Evolutionary conservation across 2,888 invertebrate genomes (phyloP), one percentile per base, ranked within the genome.

Genomic region (Dexiosoma caninum): DNA sequence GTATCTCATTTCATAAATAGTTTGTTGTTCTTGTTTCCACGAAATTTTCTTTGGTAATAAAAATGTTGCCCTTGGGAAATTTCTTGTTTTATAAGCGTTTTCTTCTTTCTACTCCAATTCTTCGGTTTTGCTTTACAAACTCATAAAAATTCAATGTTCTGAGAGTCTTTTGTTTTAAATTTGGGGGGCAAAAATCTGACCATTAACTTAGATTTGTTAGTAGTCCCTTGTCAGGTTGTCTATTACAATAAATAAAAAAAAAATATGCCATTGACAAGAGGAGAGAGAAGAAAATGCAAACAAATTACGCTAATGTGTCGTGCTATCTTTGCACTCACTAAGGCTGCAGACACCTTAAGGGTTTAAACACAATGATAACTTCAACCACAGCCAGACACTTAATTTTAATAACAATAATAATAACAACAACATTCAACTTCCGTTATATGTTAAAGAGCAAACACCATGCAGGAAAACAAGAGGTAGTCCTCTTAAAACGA

Each of bases 181-280:
- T 70, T 51, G 14, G 12, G 16, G 1, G 42, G 42, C 55, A 60
- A 66, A 60, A 72, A 69, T 53, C 62, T 81, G 69, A 69, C 64
- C 77, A 77, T 81, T 77, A 81, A 77, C 77, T 81, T 81, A 74
- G 72, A 81, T 81, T 81, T 77, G 81, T 81, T 81, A 59, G n/a
- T n/a, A n/a, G 72, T 77, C 81, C 77, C 77, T 44, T 51, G 80
- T 69, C 76, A 62, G 57, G 44, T 7, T 19, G 55, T 77, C 72
- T 71, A 71, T 49, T 51, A 42, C 8, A 64, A 64, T n/a, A n/a
- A n/a, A n/a, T n/a, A n/a, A n/a, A n/a, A n/a, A n/a, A n/a, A n/a
- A n/a, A n/a, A n/a, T n/a, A n/a, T n/a, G n/a, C n/a, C n/a, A n/a
- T n/a, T n/a, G n/a, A n/a, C n/a, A n/a, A 7, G 12, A 10, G 14